Evolutionary conservation across 2,888 invertebrate species (phyloP).

Genomic region (Colostygia pectinataria): DNA sequence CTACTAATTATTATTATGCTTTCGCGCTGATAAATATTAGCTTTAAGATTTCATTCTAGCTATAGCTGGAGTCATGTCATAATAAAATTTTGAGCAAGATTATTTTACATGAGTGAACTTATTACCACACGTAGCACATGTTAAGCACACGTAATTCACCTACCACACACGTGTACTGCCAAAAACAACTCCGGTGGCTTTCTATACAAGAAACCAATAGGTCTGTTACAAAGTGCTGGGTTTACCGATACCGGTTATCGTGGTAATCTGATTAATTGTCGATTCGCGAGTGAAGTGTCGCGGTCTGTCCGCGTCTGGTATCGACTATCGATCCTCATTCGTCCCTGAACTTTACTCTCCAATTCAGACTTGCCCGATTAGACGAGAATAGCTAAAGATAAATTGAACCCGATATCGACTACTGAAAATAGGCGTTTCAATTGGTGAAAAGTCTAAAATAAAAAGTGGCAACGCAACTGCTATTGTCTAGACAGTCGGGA

Average conservation of each 20-base stretch:
- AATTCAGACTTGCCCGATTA: constrained; percentile 37
- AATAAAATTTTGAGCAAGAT: too few species aligned
- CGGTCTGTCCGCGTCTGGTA: constrained; percentile 44
- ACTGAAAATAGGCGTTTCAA: constrained; percentile 16
- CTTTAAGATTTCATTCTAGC: too few species aligned
- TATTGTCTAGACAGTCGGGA: constrained; percentile 18
- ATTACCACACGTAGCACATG: too few species aligned
- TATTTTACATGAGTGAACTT: too few species aligned
- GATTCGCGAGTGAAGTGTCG: constrained; percentile 55
- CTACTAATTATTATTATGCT: too few species aligned
- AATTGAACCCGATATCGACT: constrained; percentile 21
- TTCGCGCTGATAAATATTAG: too few species aligned
- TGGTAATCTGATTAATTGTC: constrained; percentile 72
- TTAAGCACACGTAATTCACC: too few species aligned
- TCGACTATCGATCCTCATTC: constrained; percentile 50
- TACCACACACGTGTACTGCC: too few species aligned
- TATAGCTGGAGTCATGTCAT: too few species aligned
- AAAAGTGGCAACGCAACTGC: constrained; percentile 6
- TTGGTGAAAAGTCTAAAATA: constrained; percentile 2
- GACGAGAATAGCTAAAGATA: constrained; percentile 30
- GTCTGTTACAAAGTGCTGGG: constrained; percentile 46
- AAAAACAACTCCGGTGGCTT: not conserved
- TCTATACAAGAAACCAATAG: constrained; percentile 36
- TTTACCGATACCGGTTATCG: constrained; percentile 62
- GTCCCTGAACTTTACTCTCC: constrained; percentile 52